Evolutionary conservation across 2,888 invertebrate species (phyloP).

Genomic region (Polydrusus tereticollis): DNA sequence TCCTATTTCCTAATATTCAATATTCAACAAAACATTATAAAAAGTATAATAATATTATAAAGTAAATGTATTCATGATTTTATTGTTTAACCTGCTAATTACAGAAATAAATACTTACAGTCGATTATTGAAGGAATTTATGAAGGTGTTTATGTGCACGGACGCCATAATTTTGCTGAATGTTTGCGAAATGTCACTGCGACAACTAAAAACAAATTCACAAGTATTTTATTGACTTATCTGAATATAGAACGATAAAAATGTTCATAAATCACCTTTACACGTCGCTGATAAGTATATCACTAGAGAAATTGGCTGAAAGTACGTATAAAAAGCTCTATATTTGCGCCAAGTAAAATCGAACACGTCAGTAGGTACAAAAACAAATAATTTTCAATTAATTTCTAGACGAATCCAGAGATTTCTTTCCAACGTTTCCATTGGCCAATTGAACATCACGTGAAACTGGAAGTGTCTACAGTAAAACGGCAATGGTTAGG

Average conservation of each 20-base stretch:
- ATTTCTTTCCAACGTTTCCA: background rate
- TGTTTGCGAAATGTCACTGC: slow-evolving; percentile 38
- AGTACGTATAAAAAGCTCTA: slow-evolving; percentile 1
- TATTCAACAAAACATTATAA: too few relatives aligned
- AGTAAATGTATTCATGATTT: background rate
- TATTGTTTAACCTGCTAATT: background rate
- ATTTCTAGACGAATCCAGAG: slow-evolving; percentile 16
- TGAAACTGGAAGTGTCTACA: background rate
- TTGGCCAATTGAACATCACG: slow-evolving; percentile 9
- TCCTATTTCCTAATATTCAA: too few relatives aligned
- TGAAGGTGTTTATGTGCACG: slow-evolving; percentile 72
- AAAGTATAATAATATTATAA: too few relatives aligned
- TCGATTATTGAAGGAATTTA: slow-evolving; percentile 75
- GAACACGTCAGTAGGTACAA: slow-evolving; percentile 51
- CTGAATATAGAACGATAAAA: background rate
- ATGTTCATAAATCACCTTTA: background rate
- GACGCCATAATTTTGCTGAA: slow-evolving; percentile 59
- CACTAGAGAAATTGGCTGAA: background rate
- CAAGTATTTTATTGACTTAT: background rate
- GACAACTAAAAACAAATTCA: slow-evolving; percentile 14
- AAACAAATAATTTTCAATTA: slow-evolving; percentile 16
- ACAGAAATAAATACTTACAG: slow-evolving; percentile 72
- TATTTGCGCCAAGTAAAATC: slow-evolving; percentile 43
- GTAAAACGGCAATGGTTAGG: too few relatives aligned
- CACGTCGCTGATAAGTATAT: slow-evolving; percentile 5